Evolutionary conservation across 2,888 invertebrate genomes (phyloP).

Genomic region (Ichneumon xanthorius): DNA sequence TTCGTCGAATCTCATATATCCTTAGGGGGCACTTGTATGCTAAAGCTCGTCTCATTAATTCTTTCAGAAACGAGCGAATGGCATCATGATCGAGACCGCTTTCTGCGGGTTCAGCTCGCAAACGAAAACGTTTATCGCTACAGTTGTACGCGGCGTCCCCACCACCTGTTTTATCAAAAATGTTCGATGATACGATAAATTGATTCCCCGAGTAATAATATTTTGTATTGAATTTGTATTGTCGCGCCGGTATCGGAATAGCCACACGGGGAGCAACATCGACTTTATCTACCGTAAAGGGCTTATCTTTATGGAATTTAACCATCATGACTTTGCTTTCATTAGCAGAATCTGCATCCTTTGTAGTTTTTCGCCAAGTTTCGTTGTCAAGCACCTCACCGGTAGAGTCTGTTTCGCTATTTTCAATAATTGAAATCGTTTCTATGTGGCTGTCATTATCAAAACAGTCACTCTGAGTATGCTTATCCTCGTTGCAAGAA

Average conservation of each 20-base stretch:
- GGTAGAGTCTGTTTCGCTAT: background rate
- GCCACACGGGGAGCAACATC: background rate
- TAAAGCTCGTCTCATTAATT: background rate
- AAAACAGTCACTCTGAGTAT: too few species aligned
- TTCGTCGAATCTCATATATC: background rate
- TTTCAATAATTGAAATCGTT: background rate
- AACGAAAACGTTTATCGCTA: background rate
- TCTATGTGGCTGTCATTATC: background rate
- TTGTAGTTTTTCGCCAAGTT: constrained; percentile 1
- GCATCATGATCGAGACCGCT: background rate
- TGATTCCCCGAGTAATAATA: background rate
- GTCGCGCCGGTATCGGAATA: background rate
- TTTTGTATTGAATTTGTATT: background rate
- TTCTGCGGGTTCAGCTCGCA: background rate
- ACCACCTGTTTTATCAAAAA: background rate
- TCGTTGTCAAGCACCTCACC: background rate
- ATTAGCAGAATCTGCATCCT: background rate
- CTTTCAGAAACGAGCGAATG: background rate
- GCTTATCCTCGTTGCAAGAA: too few species aligned
- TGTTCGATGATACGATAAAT: background rate
- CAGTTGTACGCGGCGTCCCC: background rate
- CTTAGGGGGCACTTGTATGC: background rate
- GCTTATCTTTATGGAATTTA: background rate
- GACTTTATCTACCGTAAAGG: background rate
- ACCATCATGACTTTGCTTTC: constrained; percentile 3